Percentiles rank a stretch among this genome's conserved stretches.
Conservation (phyloP, 2,113 vertebrate species). For the Carettochelys insculpta region DNA sequence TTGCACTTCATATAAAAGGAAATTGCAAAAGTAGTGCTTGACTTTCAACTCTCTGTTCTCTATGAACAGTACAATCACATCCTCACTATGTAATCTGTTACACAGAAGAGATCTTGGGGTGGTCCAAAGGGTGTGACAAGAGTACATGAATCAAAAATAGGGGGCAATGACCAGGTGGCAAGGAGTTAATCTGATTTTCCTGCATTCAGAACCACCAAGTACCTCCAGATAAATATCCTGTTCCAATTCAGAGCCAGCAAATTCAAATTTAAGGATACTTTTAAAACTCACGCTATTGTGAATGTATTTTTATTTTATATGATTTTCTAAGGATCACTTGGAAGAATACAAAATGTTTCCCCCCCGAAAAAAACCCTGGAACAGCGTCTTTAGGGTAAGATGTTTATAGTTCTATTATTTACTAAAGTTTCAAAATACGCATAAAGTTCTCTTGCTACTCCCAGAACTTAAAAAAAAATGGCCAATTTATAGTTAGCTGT, state of each 20-base stretch:
- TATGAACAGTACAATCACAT: not conserved
- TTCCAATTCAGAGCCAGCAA: constrained; percentile 5
- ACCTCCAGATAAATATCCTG: not conserved
- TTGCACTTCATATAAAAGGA: not conserved
- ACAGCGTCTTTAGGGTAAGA: constrained; percentile 47
- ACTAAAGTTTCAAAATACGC: constrained; percentile 44
- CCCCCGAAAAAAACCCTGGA: constrained; percentile 47
- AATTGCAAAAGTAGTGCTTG: not conserved
- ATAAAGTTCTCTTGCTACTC: constrained; percentile 34
- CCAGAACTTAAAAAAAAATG: constrained; percentile 29
- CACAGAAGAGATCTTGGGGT: not conserved
- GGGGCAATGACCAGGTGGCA: constrained; percentile 3
- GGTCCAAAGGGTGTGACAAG: not conserved
- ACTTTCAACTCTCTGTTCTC: not conserved
- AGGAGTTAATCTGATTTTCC: not conserved
- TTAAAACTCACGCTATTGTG: not conserved
- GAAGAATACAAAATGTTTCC: constrained; percentile 44
- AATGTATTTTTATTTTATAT: constrained; percentile 22
- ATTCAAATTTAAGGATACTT: not conserved
- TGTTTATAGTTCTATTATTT: constrained; percentile 41
- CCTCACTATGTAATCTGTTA: not conserved
- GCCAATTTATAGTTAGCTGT: constrained; percentile 37
- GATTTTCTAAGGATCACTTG: constrained; percentile 38
- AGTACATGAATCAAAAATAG: not conserved
- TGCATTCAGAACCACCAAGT: constrained; percentile 10